Percentiles rank a stretch among this genome's conserved stretches.
phyloP scores from a whole-genome alignment of 2,888 invertebrate species.

The Leucophenga maculata region DNA sequence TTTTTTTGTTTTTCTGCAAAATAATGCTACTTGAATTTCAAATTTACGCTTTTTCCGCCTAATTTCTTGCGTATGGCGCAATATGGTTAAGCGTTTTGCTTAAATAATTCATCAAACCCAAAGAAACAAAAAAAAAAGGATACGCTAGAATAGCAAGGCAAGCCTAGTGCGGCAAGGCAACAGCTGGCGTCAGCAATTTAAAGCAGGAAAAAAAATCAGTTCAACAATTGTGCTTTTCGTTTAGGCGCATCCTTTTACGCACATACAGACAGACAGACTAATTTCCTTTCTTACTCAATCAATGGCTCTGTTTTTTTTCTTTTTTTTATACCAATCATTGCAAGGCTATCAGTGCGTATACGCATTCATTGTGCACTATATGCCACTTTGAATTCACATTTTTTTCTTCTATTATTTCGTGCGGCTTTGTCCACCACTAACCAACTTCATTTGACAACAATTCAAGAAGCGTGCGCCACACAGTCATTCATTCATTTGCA shows the following conservation, averaged over 20 bases:
- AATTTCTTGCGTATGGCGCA: slow-evolving; percentile 49
- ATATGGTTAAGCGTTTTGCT: slow-evolving; percentile 28
- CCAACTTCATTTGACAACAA: slow-evolving; percentile 1
- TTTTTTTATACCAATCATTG: slow-evolving; percentile 23
- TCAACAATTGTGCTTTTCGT: slow-evolving; percentile 4
- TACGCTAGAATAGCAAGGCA: too few species aligned
- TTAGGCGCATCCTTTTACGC: slow-evolving; percentile 6
- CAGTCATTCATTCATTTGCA: slow-evolving; percentile 7
- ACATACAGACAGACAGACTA: slow-evolving; percentile 42
- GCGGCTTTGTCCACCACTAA: background rate
- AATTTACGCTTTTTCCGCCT: slow-evolving; percentile 59
- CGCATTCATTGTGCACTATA: background rate
- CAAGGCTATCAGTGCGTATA: slow-evolving; percentile 7
- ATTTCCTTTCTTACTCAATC: slow-evolving; percentile 64
- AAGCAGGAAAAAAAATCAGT: too few species aligned
- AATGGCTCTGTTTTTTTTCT: slow-evolving; percentile 42
- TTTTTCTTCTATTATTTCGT: too few species aligned
- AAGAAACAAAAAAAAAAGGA: background rate
- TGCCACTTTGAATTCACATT: too few species aligned
- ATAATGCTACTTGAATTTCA: slow-evolving; percentile 23
- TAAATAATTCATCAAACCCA: slow-evolving; percentile 19
- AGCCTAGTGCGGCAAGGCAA: slow-evolving; percentile 34
- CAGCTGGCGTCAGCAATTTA: slow-evolving; percentile 58
- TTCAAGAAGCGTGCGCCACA: background rate
- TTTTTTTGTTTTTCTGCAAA: background rate